Evolutionary conservation across 2,113 vertebrate genomes (phyloP).

Genomic region (Cnemophilus loriae): DNA sequence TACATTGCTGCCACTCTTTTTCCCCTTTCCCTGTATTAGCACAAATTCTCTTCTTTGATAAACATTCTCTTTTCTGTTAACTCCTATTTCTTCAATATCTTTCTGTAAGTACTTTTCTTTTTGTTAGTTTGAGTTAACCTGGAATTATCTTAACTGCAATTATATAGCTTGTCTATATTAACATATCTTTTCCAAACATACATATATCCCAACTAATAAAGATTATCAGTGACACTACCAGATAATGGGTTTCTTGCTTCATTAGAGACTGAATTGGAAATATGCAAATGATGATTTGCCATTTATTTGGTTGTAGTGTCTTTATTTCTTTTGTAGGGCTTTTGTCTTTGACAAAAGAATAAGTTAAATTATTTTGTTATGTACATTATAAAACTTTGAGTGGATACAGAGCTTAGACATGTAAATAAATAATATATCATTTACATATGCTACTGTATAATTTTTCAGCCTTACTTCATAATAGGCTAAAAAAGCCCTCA

Average conservation of each 20-base stretch:
- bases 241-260: not conserved
- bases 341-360: not conserved
- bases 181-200: not conserved
- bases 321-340: not conserved
- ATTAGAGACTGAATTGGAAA: not conserved
- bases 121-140: not conserved
- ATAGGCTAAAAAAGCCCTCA: not conserved
- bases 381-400: not conserved
- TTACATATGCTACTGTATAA: not conserved
- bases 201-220: not conserved
- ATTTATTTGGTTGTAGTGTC: not conserved
- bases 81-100: not conserved
- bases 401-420: not conserved
- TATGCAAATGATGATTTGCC: not conserved
- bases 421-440: not conserved
- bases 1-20: not conserved
- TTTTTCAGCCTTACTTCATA: not conserved
- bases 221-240: not conserved
- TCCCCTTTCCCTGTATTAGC: not conserved
- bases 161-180: not conserved
- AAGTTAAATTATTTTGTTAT: not conserved
- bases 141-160: not conserved
- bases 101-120: not conserved
- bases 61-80: not conserved
- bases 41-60: not conserved